Base-by-base conservation (phyloP, 53 echinoderm and acorn worm species). In the Temnopleurus reevesii region DNA sequence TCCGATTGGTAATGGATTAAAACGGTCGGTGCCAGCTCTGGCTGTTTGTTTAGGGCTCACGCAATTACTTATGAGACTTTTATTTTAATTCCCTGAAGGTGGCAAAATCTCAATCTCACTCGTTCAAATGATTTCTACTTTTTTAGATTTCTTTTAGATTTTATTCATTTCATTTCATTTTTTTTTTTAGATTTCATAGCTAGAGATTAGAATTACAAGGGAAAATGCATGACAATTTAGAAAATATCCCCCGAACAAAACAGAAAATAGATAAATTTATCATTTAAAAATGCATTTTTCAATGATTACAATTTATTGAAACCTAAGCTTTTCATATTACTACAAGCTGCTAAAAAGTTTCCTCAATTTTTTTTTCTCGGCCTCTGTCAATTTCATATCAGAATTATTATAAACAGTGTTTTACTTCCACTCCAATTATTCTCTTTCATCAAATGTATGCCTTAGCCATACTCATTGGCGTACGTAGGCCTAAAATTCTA, bases 1-100 rank as follows among this genome's bases (percentile, higher is more conserved):
- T 51, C 80, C 51, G 47, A 51, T 27, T 80, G 36, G 51, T 80
- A 51, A 80, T 80, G 80, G 80, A 80, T 80, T 80, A 80, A 80
- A 80, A 80, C 80, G 23, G 19, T 80, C 13, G 17, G 30, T 24
- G 46, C 29, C 8, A n/a, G n/a, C 71, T 51, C 46, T 47, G 27
- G 47, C 49, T 80, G 30, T 80, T 80, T 80, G 80, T 28, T 1
- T 80, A 47, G 47, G 80, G 29, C 27, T 23, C 53, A 53, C 4
- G 47, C 41, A 41, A 38, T 49, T 51, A 47, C 46, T 49, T 1
- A 80, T 15, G 4, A 25, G 51, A 51, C 26, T 51, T 47, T 49
- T 49, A 79, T 12, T 5, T 49, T 51, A n/a, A n/a, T 71, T 5
- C 76, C 63, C 59, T 8, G 10, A 12, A 35, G 71, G 4, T 38